A percentile compares a stretch with the other conserved stretches of the same genome.
These are phyloP conservation scores for Cerceris rybyensis DNA, from an alignment of 2,888 invertebrate genomes.

Conservation along the genomic window DNA sequence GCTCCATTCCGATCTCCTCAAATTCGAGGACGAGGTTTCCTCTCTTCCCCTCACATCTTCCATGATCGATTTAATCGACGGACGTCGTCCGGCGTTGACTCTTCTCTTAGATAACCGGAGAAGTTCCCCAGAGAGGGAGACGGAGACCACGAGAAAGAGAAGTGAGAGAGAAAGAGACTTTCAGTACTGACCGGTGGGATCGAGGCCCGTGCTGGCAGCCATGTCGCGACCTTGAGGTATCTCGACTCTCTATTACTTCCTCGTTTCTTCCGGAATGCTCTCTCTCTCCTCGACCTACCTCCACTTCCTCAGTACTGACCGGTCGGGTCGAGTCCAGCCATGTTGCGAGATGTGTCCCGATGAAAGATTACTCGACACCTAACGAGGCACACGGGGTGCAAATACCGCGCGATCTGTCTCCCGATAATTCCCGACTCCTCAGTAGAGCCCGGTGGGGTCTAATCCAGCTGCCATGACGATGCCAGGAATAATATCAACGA, in stretches of 20 bases:
- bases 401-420: not conserved
- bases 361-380: not conserved
- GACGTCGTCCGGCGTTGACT: conserved; percentile 41
- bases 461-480: conserved; percentile 74
- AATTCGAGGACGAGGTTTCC: conserved; percentile 78
- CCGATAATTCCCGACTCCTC: conserved; percentile 30
- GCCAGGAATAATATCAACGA: conserved; percentile 23
- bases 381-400: not conserved
- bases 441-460: conserved; percentile 79
- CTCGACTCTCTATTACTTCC: conserved; percentile 49
- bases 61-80: conserved; percentile 58
- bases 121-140: conserved; percentile 5
- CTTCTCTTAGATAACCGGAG: conserved; percentile 21
- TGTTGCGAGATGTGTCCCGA: conserved; percentile 44
- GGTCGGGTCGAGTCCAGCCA: conserved; percentile 75
- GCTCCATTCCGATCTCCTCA: conserved; percentile 79
- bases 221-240: conserved; percentile 73
- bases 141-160: no score
- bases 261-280: conserved; percentile 57
- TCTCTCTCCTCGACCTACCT: conserved; percentile 56
- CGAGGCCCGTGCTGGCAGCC: conserved; percentile 72
- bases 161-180: not conserved
- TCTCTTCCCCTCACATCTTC: conserved; percentile 75
- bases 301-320: conserved; percentile 74
- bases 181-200: conserved; percentile 78